Conservation (phyloP, 30 jellyfish, hydroid and myxozoan species). For the Cassiopea andromeda region DNA sequence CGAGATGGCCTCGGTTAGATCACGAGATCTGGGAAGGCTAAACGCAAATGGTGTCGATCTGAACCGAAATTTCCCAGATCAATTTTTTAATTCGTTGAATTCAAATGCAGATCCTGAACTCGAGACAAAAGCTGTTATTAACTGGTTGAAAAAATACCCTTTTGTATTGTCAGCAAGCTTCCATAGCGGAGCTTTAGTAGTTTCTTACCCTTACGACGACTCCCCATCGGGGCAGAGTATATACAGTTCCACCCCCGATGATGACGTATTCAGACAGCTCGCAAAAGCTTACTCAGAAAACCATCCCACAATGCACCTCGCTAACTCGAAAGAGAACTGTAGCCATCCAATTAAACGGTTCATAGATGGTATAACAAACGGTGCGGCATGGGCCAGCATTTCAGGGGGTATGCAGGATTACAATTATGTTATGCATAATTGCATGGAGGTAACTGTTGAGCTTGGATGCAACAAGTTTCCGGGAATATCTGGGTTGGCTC, state of each 20-base stretch:
- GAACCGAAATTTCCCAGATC: slow-evolving; percentile 99
- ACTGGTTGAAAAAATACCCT: slow-evolving; percentile 92
- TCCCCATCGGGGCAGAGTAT: slow-evolving; percentile 99
- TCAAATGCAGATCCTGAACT: slow-evolving; percentile 90
- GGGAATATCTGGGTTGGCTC: slow-evolving; percentile 56
- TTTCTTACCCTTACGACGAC: slow-evolving; percentile 99
- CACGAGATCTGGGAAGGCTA: slow-evolving; percentile 91
- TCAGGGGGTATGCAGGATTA: slow-evolving; percentile 99
- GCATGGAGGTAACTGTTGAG: slow-evolving; percentile 97
- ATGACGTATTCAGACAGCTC: slow-evolving; percentile 93
- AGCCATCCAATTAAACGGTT: slow-evolving; percentile 85
- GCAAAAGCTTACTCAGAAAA: slow-evolving; percentile 98
- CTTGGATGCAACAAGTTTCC: slow-evolving; percentile 96
- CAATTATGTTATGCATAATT: slow-evolving; percentile 86
- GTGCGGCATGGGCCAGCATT: slow-evolving; percentile 99
- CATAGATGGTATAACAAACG: slow-evolving; percentile 97
- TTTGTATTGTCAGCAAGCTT: slow-evolving; percentile 93
- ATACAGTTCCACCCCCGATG: slow-evolving; percentile 99
- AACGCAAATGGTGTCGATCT: slow-evolving; percentile 99
- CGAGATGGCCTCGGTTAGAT: slow-evolving; percentile 90
- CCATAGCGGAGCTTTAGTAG: slow-evolving; percentile 99
- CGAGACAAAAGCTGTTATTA: slow-evolving; percentile 93
- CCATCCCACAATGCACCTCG: slow-evolving; percentile 99
- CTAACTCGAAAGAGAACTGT: slow-evolving; percentile 95
- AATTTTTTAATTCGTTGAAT: slow-evolving; percentile 81